phyloP scores from a whole-genome alignment of 2,113 vertebrate genomes.

The Todiramphus chloris region DNA sequence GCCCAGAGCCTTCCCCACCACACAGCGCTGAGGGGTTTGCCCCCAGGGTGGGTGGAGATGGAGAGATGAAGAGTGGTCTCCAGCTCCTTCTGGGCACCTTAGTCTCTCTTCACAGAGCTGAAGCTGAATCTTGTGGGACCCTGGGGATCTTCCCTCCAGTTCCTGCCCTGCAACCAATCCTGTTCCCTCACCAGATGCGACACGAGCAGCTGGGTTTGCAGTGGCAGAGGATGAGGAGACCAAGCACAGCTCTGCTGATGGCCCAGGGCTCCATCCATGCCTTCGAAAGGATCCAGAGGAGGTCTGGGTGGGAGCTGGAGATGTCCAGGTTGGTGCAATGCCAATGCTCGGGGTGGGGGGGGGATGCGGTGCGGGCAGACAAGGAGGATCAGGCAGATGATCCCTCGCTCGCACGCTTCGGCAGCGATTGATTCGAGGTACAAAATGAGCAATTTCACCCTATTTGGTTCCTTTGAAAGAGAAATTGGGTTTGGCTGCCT shows the following conservation, averaged over 20 bases:
- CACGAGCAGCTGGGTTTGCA: not conserved
- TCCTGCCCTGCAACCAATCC: not conserved
- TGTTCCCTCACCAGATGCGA: rapidly evolving
- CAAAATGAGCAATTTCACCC: not conserved
- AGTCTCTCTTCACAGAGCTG: not conserved
- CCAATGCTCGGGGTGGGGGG: rapidly evolving
- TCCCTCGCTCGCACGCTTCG: rapidly evolving
- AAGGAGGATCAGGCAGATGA: not conserved
- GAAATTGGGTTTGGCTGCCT: not conserved
- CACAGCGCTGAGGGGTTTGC: not conserved
- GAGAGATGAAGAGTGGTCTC: not conserved
- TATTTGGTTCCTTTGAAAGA: not conserved
- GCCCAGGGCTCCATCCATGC: not conserved
- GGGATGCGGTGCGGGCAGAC: rapidly evolving
- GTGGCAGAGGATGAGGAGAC: not conserved
- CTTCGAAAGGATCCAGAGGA: not conserved
- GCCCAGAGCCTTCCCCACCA: not conserved
- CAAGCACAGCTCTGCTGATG: rapidly evolving
- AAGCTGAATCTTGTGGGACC: not conserved
- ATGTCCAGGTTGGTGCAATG: not conserved
- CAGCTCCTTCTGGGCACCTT: not conserved
- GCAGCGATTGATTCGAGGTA: not conserved
- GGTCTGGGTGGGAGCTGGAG: not conserved
- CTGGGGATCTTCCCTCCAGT: not conserved
- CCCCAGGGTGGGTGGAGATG: not conserved